Percentiles rank a stretch among this genome's conserved stretches.
Evolutionary conservation across 2,113 vertebrate genomes (phyloP).

Genomic region (Glaucidium brasilianum): DNA sequence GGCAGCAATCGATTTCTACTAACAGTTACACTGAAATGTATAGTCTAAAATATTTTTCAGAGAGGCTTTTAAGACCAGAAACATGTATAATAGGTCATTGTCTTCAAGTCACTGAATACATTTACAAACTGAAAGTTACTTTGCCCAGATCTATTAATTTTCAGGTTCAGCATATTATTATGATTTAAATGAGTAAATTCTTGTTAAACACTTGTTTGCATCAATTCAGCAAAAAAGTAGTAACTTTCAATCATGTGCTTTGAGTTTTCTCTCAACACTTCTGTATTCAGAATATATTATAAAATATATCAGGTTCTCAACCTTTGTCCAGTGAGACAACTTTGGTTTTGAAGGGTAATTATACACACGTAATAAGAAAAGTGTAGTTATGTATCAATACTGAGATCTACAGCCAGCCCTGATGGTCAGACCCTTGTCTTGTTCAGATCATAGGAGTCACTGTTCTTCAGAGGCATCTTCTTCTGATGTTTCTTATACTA

Average conservation of each 20-base stretch:
- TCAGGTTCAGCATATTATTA: not conserved
- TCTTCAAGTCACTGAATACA: not conserved
- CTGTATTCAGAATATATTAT: not conserved
- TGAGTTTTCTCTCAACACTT: not conserved
- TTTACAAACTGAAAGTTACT: not conserved
- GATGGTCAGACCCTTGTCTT: not conserved
- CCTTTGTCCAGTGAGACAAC: not conserved
- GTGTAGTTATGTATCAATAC: fast-evolving
- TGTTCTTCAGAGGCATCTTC: not conserved
- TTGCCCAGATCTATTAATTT: not conserved
- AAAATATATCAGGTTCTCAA: not conserved
- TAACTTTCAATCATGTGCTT: not conserved
- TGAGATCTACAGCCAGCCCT: not conserved
- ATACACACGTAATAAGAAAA: not conserved
- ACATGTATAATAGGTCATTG: fast-evolving
- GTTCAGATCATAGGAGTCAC: not conserved
- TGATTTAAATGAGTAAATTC: not conserved
- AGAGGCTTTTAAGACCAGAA: not conserved
- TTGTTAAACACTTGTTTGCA: not conserved
- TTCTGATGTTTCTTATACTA: not conserved
- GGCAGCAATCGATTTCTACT: not conserved
- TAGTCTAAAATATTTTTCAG: not conserved
- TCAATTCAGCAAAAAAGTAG: not conserved
- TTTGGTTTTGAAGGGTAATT: not conserved
- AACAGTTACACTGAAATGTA: not conserved